These are phyloP conservation scores for Chymomyza costata DNA, from an alignment of 1,140 invertebrate genomes.

Conservation along the genomic window DNA sequence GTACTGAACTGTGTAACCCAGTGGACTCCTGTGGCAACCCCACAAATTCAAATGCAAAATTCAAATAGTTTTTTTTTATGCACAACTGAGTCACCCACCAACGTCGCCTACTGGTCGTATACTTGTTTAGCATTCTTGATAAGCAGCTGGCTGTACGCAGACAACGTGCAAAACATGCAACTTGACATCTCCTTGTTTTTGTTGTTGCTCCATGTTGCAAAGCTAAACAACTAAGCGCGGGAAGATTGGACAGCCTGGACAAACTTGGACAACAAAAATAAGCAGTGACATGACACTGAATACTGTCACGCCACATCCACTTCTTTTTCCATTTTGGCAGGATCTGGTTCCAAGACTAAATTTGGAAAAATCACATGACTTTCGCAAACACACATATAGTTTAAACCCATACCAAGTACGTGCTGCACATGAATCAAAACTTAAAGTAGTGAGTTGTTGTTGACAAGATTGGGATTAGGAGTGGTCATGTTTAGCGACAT, in stretches of 20 bases:
- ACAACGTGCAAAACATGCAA: slow-evolving; percentile 26
- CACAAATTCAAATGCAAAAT: slow-evolving; percentile 66
- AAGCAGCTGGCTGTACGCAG: slow-evolving; percentile 55
- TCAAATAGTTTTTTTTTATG: slow-evolving; percentile 62
- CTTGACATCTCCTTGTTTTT: slow-evolving; percentile 12
- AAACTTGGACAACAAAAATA: no score
- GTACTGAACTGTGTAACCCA: no score
- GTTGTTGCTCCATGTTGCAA: slow-evolving; percentile 46
- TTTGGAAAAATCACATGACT: slow-evolving; percentile 39
- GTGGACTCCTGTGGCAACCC: slow-evolving; percentile 13
- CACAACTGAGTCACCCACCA: neutral
- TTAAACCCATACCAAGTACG: slow-evolving; percentile 32
- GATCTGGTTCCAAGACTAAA: slow-evolving; percentile 26
- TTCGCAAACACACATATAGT: no score
- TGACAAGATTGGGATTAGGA: no score
- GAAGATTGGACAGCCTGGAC: slow-evolving; percentile 3
- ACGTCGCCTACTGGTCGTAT: slow-evolving; percentile 25
- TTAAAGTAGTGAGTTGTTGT: slow-evolving; percentile 22
- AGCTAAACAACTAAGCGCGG: slow-evolving; percentile 20
- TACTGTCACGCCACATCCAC: no score
- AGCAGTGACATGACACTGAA: no score
- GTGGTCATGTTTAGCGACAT: no score
- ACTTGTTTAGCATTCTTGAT: slow-evolving; percentile 69
- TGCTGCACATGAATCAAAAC: slow-evolving; percentile 42
- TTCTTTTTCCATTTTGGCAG: no score